phyloP scores from a whole-genome alignment of 2,113 vertebrate species.

The Gorsachius goisagi region DNA sequence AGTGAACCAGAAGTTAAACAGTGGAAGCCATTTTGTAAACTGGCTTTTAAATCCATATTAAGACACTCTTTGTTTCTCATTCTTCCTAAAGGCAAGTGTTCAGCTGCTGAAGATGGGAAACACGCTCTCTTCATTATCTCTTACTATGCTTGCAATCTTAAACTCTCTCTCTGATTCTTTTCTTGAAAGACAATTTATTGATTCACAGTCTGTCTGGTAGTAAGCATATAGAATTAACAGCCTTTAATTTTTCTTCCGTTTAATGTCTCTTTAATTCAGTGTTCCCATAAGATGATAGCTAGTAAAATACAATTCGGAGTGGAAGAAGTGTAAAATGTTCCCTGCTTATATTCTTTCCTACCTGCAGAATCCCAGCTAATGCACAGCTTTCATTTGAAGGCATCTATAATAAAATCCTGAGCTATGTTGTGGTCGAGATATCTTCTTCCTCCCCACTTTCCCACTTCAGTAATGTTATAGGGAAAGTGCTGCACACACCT shows the following conservation, averaged over 20 bases:
- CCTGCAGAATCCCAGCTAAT: not conserved
- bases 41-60: not conserved
- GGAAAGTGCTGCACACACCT: not conserved
- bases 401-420: not conserved
- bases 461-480: not conserved
- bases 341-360: not conserved
- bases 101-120: not conserved
- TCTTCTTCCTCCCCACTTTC: not conserved
- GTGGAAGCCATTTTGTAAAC: not conserved
- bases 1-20: not conserved
- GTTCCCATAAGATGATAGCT: not conserved
- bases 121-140: not conserved
- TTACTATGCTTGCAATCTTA: not conserved
- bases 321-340: not conserved
- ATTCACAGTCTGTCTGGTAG: not conserved
- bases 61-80: not conserved
- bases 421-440: not conserved
- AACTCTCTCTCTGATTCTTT: not conserved
- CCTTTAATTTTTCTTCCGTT: not conserved
- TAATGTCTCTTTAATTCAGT: not conserved
- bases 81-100: not conserved
- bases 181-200: not conserved
- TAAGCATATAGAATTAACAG: not conserved
- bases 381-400: not conserved
- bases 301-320: not conserved